These are phyloP conservation scores for Troides oblongomaculatus DNA, from an alignment of 2,888 invertebrate genomes.

Conservation along the genomic window DNA sequence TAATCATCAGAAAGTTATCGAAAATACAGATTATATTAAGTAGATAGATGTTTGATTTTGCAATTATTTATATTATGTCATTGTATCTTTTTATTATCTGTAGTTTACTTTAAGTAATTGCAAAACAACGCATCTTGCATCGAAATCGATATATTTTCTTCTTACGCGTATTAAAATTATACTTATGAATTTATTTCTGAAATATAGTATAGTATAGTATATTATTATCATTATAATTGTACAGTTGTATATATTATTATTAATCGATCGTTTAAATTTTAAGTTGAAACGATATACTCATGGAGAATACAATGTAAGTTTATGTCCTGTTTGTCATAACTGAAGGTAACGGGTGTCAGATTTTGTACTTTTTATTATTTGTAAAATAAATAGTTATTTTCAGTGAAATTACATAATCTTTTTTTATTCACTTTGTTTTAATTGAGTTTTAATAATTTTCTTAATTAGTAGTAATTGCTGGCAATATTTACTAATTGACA, in stretches of 20 bases:
- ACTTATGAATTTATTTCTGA: neutral
- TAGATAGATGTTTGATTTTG: too few relatives aligned
- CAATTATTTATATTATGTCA: too few relatives aligned
- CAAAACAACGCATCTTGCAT: too few relatives aligned
- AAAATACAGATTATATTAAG: too few relatives aligned
- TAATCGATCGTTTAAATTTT: conserved; percentile 28
- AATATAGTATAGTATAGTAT: conserved; percentile 4
- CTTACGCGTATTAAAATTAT: too few relatives aligned
- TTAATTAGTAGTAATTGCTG: too few relatives aligned
- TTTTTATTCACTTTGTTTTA: neutral
- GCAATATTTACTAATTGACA: too few relatives aligned
- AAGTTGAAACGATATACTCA: conserved; percentile 27
- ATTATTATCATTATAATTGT: conserved; percentile 16
- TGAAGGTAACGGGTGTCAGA: conserved; percentile 26
- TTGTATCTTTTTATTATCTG: too few relatives aligned
- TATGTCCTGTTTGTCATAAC: conserved; percentile 27
- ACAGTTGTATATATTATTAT: conserved; percentile 30
- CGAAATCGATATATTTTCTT: too few relatives aligned
- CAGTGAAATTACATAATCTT: neutral
- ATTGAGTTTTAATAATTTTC: too few relatives aligned
- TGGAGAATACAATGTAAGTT: conserved; percentile 6
- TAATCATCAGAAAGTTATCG: too few relatives aligned
- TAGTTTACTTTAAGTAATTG: too few relatives aligned
- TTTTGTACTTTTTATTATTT: conserved; percentile 34
- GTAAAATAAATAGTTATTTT: conserved; percentile 34